Conservation (phyloP, 37 sponge, comb jelly and placozoan species). For the Eunapius fragilis region DNA sequence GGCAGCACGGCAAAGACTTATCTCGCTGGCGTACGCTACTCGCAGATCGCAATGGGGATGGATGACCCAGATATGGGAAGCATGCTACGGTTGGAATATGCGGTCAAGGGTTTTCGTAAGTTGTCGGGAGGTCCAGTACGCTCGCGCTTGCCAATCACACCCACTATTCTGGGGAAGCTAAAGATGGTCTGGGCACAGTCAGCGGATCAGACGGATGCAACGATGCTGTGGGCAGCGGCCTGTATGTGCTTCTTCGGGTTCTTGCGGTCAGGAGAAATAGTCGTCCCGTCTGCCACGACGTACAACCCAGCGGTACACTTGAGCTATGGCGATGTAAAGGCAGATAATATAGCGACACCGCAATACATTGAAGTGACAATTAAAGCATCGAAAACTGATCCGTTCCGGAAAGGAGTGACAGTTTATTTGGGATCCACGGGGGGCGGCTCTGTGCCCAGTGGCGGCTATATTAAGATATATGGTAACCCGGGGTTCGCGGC, state of each 20-base stretch:
- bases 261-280: no score
- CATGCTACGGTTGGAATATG: conserved; percentile 1
- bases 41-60: conserved; percentile 7
- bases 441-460: conserved; percentile 13
- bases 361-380: background rate
- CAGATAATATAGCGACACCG: background rate
- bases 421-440: background rate
- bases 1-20: conserved; percentile 5
- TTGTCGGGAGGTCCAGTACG: background rate
- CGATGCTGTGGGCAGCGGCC: no score
- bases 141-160: no score
- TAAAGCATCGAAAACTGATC: conserved; percentile 22
- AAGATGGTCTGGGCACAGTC: no score
- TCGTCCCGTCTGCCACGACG: no score
- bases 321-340: no score
- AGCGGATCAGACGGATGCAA: no score
- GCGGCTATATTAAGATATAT: conserved; percentile 8
- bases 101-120: background rate
- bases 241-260: no score
- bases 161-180: no score
- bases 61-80: background rate
- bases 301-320: no score
- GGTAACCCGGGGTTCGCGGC: background rate
- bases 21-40: conserved; percentile 21
- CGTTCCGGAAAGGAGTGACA: conserved; percentile 22